These are phyloP conservation scores for Lithophane semibrunnea DNA, from an alignment of 2,888 invertebrate genomes.

Conservation along the genomic window DNA sequence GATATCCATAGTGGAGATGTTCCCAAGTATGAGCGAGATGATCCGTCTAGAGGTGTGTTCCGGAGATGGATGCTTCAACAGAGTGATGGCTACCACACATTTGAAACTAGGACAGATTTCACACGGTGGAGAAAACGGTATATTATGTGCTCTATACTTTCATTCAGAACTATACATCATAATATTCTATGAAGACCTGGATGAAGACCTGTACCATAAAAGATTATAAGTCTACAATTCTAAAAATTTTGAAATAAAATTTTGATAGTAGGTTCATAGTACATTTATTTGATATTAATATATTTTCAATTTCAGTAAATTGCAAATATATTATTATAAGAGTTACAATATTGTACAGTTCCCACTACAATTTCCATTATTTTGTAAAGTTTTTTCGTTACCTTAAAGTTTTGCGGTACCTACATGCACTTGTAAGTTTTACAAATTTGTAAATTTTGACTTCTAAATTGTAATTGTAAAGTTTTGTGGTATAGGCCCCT, in stretches of 20 bases:
- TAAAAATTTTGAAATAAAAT: too few species aligned
- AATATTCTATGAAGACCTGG: neutral
- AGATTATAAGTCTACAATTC: neutral
- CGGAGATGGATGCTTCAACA: slow-evolving; percentile 84
- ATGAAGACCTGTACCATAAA: neutral
- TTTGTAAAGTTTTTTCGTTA: neutral
- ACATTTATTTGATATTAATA: too few species aligned
- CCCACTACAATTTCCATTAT: neutral
- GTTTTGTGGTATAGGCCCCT: neutral
- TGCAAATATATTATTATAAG: too few species aligned
- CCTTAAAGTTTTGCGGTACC: neutral
- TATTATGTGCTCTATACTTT: slow-evolving; percentile 61
- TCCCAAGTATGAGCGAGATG: slow-evolving; percentile 94
- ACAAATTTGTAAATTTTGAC: neutral
- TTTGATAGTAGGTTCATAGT: too few species aligned
- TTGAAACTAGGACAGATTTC: slow-evolving; percentile 78
- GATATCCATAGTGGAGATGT: slow-evolving; percentile 94
- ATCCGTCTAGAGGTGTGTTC: slow-evolving; percentile 92
- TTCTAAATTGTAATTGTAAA: neutral
- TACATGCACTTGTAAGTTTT: too few species aligned
- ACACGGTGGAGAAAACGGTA: slow-evolving; percentile 84
- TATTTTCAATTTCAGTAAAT: too few species aligned
- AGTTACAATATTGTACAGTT: neutral
- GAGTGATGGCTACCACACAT: slow-evolving; percentile 74
- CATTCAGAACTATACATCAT: neutral